phyloP scores from a whole-genome alignment of 1,140 invertebrate species.

The Eciton burchellii region DNA sequence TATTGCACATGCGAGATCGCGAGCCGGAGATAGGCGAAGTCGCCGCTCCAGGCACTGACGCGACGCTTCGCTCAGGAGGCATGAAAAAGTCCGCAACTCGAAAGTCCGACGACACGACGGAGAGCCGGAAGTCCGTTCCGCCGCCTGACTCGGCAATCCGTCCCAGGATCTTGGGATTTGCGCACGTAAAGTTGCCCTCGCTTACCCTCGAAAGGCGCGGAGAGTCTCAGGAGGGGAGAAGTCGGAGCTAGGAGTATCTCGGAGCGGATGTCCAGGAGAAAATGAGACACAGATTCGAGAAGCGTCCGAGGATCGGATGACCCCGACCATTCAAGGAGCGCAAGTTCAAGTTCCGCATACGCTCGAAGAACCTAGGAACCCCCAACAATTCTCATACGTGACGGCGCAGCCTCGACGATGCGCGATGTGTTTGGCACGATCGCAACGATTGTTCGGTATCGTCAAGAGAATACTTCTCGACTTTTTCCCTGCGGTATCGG shows the following conservation, averaged over 20 bases:
- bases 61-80: not conserved
- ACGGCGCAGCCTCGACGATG: not conserved
- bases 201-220: too few relatives aligned
- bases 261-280: not conserved
- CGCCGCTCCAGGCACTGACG: conserved; percentile 7
- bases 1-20: conserved; percentile 55
- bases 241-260: not conserved
- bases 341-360: too few relatives aligned
- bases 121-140: not conserved
- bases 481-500: not conserved
- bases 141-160: not conserved
- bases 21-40: conserved; percentile 14
- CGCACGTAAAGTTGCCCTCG: not conserved
- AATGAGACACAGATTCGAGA: not conserved
- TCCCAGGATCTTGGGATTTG: not conserved
- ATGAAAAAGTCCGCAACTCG: not conserved
- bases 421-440: not conserved
- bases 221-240: not conserved
- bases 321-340: not conserved
- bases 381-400: not conserved
- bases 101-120: not conserved
- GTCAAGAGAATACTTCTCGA: not conserved
- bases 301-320: not conserved
- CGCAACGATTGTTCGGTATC: not conserved
- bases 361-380: not conserved